Conservation (phyloP, 2,888 invertebrate species). For the Platypus cylindrus region DNA sequence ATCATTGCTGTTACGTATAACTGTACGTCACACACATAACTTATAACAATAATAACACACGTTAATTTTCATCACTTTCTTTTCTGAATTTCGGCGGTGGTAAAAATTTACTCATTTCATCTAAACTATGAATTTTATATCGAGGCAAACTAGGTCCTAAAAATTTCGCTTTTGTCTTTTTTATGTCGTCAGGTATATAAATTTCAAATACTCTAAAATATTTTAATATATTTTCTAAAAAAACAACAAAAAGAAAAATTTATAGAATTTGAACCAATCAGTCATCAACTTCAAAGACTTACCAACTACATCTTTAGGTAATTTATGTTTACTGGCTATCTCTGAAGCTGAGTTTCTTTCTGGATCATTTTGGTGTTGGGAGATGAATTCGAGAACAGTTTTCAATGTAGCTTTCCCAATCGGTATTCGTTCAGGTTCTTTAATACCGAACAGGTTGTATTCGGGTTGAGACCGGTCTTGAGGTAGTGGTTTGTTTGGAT, state of each 20-base stretch:
- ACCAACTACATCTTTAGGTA: constrained; percentile 51
- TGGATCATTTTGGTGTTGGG: constrained; percentile 50
- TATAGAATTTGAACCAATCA: too few relatives aligned
- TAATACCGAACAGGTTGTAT: constrained; percentile 53
- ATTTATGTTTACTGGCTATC: constrained; percentile 56
- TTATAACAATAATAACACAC: constrained; percentile 1
- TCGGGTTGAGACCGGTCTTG: constrained; percentile 37
- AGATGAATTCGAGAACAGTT: constrained; percentile 51
- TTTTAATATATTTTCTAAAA: constrained; percentile 30
- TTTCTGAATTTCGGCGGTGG: constrained; percentile 11
- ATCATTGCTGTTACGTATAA: background rate
- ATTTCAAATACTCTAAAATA: constrained; percentile 56
- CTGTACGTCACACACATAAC: background rate
- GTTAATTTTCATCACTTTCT: constrained; percentile 7
- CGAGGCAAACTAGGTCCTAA: constrained; percentile 28
- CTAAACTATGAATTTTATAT: constrained; percentile 20
- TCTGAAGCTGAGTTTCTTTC: constrained; percentile 40
- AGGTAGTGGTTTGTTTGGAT: constrained; percentile 45
- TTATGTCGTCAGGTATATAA: constrained; percentile 42
- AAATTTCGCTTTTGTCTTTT: constrained; percentile 25
- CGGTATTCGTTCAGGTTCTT: constrained; percentile 48
- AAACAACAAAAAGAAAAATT: constrained; percentile 4
- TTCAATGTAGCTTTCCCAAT: constrained; percentile 54
- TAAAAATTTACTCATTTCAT: constrained; percentile 17
- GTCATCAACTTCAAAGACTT: constrained; percentile 20